phyloP scores from a whole-genome alignment of 1,140 invertebrate species.

The Harlomillsia oculata region DNA sequence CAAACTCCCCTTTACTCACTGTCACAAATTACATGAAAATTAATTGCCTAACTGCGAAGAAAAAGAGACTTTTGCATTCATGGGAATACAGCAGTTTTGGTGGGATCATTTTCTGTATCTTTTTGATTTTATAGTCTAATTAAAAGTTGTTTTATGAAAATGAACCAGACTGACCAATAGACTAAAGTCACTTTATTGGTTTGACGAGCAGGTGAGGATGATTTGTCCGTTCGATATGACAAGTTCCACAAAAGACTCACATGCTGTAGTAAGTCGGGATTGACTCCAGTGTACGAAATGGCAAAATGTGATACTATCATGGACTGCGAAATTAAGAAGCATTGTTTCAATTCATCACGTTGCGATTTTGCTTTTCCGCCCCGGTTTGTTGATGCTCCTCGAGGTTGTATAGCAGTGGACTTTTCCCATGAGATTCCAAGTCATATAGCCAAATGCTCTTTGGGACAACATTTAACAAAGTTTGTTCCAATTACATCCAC shows the following conservation, averaged over 20 bases:
- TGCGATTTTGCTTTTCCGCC: constrained; percentile 31
- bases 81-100: constrained; percentile 32
- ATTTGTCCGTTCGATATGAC: constrained; percentile 24
- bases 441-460: constrained; percentile 28
- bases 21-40: constrained; percentile 33
- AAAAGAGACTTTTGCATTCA: constrained; percentile 21
- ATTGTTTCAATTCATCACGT: constrained; percentile 27
- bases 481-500: constrained; percentile 20
- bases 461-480: constrained; percentile 17
- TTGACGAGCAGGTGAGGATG: constrained; percentile 24
- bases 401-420: constrained; percentile 29
- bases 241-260: constrained; percentile 17
- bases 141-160: no score
- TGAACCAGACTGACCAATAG: no score
- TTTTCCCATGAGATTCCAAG: constrained; percentile 23
- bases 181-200: background rate
- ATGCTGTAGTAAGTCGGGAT: constrained; percentile 29
- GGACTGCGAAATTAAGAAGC: constrained; percentile 29
- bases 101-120: background rate
- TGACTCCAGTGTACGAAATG: constrained; percentile 27
- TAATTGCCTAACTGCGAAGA: constrained; percentile 22
- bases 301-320: constrained; percentile 31
- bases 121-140: background rate
- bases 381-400: constrained; percentile 25
- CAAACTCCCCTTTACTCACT: constrained; percentile 20